Base-by-base conservation (phyloP, 2,888 invertebrate species). In the Chaitophorus viminalis region DNA sequence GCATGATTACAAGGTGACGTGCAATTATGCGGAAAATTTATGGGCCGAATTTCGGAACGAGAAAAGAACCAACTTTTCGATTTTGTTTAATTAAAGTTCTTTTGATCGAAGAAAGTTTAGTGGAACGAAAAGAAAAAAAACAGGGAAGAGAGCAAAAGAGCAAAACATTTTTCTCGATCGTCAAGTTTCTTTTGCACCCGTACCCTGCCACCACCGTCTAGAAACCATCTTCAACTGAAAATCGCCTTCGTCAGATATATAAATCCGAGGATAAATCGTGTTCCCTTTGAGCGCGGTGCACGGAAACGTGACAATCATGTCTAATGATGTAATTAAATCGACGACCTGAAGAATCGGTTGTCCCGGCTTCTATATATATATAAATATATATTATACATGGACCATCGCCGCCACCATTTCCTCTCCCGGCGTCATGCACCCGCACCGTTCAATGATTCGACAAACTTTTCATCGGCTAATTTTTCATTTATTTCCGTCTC, bases 251-350 rank as follows among this genome's bases (percentile, higher is more conserved):
- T 46, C 31, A 74, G n/a, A 87, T 31, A 52, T 17, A 52, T 77
- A 87, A 87, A 87, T 87, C 87, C 65, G 74, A 81, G 72, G 60
- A 60, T 18, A 81, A 87, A 87, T 81, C 86, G 77, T 77, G 21
- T 79, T 79, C 21, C 74, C 87, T 87, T 87, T 87, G 87, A 81
- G 75, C 81, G 79, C 75, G 46, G 29, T 65, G 68, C 77, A 54
- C 70, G 77, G 78, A 81, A 79, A 89, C 89, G 89, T 89, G 89
- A 89, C 89, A 89, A 89, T 89, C 89, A 88, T 89, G 87, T 88
- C 88, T 89, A 89, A 89, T 87, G 89, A 89, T 76, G 89, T 89
- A 89, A 89, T 89, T 89, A 89, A 89, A 89, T 89, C 89, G 82
- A 89, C 79, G 87, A 87, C 81, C 87, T 74, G 87, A 87, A 87